These are phyloP conservation scores for Rutpela maculata DNA, from an alignment of 2,888 invertebrate genomes.

Conservation along the genomic window DNA sequence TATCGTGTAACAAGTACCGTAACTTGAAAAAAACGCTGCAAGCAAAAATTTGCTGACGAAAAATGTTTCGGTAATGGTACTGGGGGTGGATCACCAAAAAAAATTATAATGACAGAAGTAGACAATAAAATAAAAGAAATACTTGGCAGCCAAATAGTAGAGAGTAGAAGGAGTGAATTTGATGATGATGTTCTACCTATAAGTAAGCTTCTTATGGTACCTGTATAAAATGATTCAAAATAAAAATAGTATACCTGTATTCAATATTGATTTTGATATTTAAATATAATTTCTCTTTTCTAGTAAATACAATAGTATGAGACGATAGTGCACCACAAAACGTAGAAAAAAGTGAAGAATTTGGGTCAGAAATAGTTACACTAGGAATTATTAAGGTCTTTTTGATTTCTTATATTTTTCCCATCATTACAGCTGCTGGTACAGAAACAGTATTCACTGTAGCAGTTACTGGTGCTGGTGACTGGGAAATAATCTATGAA, in stretches of 20 bases:
- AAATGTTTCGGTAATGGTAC: neutral
- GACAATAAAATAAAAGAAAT: neutral
- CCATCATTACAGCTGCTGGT: no score
- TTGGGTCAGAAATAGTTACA: no score
- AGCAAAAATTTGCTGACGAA: neutral
- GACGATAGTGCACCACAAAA: neutral
- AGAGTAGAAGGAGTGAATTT: neutral
- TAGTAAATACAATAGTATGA: neutral
- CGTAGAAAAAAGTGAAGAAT: neutral
- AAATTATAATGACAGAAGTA: neutral
- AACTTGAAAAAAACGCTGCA: neutral
- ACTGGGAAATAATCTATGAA: no score
- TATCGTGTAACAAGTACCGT: neutral
- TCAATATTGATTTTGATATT: neutral
- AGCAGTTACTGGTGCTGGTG: no score
- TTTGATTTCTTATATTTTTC: no score
- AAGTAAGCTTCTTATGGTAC: neutral
- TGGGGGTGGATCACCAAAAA: conserved; percentile 9
- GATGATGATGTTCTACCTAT: neutral
- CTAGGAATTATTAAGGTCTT: neutral
- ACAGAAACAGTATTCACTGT: no score
- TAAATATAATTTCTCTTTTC: neutral
- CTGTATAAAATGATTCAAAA: neutral
- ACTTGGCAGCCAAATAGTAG: neutral
- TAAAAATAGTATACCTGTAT: neutral